phyloP scores from a whole-genome alignment of 2,888 invertebrate genomes.

The Colostygia pectinataria region DNA sequence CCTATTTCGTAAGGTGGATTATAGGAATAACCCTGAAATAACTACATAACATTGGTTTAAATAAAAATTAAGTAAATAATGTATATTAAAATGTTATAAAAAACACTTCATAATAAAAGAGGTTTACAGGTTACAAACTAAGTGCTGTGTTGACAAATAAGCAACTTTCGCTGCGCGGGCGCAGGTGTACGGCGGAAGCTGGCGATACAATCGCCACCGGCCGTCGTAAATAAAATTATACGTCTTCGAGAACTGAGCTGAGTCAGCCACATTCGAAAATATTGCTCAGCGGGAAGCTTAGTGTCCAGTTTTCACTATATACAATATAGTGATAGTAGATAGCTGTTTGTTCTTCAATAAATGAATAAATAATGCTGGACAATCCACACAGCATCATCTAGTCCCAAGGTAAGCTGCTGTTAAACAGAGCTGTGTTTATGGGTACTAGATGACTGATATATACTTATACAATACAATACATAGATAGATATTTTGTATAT shows the following conservation, averaged over 20 bases:
- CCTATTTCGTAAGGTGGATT: too few relatives aligned
- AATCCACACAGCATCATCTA: too few relatives aligned
- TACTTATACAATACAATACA: too few relatives aligned
- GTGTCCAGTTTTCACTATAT: not conserved
- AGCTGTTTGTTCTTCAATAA: too few relatives aligned
- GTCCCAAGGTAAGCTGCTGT: too few relatives aligned
- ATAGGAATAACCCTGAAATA: too few relatives aligned
- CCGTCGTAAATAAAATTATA: constrained; percentile 49
- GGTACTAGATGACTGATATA: too few relatives aligned
- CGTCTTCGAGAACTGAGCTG: constrained; percentile 37
- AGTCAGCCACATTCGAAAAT: constrained; percentile 19
- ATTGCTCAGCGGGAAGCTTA: not conserved
- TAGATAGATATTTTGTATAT: too few relatives aligned
- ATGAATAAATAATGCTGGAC: too few relatives aligned
- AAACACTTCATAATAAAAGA: constrained; percentile 28
- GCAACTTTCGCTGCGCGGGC: constrained; percentile 65
- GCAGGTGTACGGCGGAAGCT: constrained; percentile 55
- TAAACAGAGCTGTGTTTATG: too few relatives aligned
- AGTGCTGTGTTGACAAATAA: constrained; percentile 65
- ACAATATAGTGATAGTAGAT: not conserved
- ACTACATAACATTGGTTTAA: too few relatives aligned
- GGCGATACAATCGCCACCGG: constrained; percentile 40
- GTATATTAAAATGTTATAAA: constrained; percentile 15
- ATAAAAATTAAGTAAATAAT: not conserved
- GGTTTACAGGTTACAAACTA: constrained; percentile 32